Base-by-base conservation (phyloP, 2,113 vertebrate genomes). In the Psittacula cyanocephala region DNA sequence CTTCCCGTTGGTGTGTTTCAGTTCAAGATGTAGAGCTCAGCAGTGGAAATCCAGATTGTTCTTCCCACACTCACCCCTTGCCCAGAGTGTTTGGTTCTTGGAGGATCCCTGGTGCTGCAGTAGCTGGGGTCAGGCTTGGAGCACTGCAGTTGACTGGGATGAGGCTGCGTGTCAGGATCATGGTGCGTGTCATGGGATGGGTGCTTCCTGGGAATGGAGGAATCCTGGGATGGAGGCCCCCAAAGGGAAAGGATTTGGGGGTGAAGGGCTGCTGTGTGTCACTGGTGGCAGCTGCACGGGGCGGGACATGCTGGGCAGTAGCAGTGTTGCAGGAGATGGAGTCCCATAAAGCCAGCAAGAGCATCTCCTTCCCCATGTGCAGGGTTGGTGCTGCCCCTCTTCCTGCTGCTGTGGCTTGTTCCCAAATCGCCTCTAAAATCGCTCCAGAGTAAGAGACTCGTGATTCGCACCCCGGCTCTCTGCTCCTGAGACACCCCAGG, bases 121-220 rank as follows among this genome's bases (percentile, higher is more conserved):
- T 9, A 39, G 52, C 20, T 8, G 2, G 29, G 37, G 9, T 22
- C 13, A 8, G 43, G 70, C 53, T 69, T 1, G 3, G 49, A 49
- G 83, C 3, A 1, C 6, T 1, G 8, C 3, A 52, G 29, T 8
- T 39, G 60, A 7, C n/a, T 3, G 3, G 60, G 47, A 64, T 37
- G 25, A 55, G 82, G 86, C 55, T 37, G 84, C 3, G 6, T 10
- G 14, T 4, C 1, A 31, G 60, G 64, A 53, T 60, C 3, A 2
- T 8, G 3, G 8, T 2, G 6, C 0, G 0, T 9, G 17, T 9
- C 0, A 0, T 14, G 67, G 63, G 81, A 11, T 39, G 47, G 79
- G 23, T 77, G 53, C 68, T 39, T 65, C 52, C 39, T 33, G 9
- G n/a, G 11, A 29, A 52, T 52, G 50, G 16, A 29, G 27, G 50